These are phyloP conservation scores for Pseudomyrmex gracilis DNA, from an alignment of 1,140 invertebrate genomes.

Conservation along the genomic window DNA sequence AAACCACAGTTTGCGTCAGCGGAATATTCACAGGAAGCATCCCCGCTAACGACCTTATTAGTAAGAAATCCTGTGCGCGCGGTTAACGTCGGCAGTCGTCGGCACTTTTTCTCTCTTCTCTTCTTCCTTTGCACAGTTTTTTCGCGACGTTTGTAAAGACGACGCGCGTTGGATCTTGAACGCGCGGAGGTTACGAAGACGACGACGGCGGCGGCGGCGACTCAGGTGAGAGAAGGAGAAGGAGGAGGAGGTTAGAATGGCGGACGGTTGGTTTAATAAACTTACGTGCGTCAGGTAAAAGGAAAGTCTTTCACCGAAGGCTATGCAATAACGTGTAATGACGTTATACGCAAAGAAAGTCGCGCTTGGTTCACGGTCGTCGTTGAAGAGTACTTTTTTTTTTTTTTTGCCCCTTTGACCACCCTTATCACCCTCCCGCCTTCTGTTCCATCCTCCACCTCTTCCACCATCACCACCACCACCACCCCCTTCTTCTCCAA, in stretches of 20 bases:
- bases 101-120: too few species aligned
- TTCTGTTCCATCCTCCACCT: too few species aligned
- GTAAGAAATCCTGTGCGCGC: constrained; percentile 20
- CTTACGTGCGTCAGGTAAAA: constrained; percentile 21
- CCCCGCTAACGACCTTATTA: constrained; percentile 38
- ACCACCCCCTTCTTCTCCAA: too few species aligned
- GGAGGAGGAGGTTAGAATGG: not conserved
- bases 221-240: too few species aligned
- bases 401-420: not conserved
- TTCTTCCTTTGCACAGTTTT: not conserved
- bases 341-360: constrained; percentile 34
- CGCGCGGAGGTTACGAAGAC: not conserved
- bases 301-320: constrained; percentile 26
- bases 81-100: too few species aligned
- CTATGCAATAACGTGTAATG: constrained; percentile 39
- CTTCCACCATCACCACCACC: too few species aligned
- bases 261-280: constrained; percentile 35
- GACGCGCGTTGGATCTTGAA: not conserved
- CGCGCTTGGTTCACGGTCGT: constrained; percentile 8
- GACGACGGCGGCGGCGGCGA: not conserved
- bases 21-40: constrained; percentile 46
- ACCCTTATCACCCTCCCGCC: not conserved
- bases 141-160: constrained; percentile 14
- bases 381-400: not conserved
- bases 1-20: not conserved